phyloP scores from a whole-genome alignment of 2,797 vertebrate genomes.

The Accipiter minullus region DNA sequence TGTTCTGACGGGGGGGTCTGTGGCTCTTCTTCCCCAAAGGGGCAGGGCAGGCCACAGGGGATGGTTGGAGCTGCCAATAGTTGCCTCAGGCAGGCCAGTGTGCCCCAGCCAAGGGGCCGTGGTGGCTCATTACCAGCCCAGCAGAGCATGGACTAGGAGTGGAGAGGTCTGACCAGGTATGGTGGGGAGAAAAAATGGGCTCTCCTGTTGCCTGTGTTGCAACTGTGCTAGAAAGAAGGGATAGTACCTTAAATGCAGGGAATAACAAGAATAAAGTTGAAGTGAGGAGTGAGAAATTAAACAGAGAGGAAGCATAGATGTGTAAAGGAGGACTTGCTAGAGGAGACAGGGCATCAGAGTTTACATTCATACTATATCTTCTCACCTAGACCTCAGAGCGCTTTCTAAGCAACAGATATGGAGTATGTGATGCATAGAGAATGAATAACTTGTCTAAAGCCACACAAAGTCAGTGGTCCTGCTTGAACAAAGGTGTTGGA shows the following conservation, averaged over 20 bases:
- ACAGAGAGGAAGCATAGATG: neutral
- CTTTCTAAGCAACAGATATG: neutral
- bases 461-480: neutral
- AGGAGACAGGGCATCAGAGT: neutral
- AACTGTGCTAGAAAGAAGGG: neutral
- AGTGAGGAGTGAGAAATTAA: neutral
- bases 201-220: neutral
- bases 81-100: neutral
- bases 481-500: neutral
- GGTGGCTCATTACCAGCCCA: neutral
- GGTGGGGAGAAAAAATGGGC: fast-evolving
- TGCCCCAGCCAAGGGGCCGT: neutral
- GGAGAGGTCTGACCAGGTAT: neutral
- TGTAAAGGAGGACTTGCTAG: neutral
- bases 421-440: neutral
- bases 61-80: neutral
- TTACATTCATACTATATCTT: neutral
- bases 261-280: neutral
- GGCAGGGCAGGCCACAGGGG: neutral
- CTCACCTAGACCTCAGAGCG: neutral
- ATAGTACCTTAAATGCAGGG: neutral
- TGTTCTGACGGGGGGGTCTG: fast-evolving
- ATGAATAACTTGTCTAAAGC: neutral
- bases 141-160: fast-evolving
- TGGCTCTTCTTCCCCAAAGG: fast-evolving